Conservation (phyloP, 2,113 vertebrate genomes). For the Pteronura brasiliensis region DNA sequence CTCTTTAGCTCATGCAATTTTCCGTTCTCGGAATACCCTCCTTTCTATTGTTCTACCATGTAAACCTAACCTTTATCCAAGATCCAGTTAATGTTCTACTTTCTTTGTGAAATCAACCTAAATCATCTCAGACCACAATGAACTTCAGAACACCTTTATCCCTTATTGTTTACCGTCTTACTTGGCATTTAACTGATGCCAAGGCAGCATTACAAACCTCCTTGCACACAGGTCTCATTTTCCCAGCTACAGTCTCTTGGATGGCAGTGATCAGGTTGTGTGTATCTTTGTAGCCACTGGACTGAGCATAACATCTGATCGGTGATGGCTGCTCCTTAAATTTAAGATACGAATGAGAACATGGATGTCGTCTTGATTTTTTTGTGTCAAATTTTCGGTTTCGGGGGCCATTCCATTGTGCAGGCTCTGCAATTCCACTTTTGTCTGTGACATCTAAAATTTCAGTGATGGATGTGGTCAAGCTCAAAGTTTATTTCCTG, state of each 20-base stretch:
- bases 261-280: background rate
- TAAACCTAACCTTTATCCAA: background rate
- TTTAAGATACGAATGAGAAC: background rate
- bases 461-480: background rate
- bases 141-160: background rate
- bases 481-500: background rate
- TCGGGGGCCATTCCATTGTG: background rate
- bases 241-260: background rate
- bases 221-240: background rate
- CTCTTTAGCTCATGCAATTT: background rate
- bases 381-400: background rate
- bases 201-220: background rate
- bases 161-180: background rate
- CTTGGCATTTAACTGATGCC: background rate
- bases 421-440: background rate
- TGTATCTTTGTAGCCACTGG: background rate
- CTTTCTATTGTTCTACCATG: background rate
- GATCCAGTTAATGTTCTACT: constrained; percentile 19
- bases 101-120: background rate
- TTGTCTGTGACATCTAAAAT: background rate
- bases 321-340: background rate
- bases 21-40: background rate
- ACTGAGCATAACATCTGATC: background rate
- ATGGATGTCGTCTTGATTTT: background rate
- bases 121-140: background rate